Conservation (phyloP, 2,888 invertebrate genomes). For the Boloria selene region DNA sequence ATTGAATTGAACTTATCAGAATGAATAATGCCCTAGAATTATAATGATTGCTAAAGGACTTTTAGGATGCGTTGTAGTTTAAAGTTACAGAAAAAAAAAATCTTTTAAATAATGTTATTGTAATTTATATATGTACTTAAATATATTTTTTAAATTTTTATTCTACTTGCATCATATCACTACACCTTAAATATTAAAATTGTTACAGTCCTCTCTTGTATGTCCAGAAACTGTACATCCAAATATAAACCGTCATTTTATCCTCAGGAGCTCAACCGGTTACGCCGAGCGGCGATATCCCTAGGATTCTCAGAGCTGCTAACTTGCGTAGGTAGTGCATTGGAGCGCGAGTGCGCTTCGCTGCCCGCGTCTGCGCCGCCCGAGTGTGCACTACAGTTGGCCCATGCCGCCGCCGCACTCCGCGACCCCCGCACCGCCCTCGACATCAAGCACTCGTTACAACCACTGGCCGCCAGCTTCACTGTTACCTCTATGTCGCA, state of each 20-base stretch:
- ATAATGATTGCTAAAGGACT: no score
- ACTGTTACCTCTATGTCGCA: constrained; percentile 57
- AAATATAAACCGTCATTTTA: background rate
- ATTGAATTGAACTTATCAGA: no score
- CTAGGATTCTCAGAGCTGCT: constrained; percentile 95
- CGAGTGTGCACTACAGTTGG: constrained; percentile 93
- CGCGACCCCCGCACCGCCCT: constrained; percentile 85
- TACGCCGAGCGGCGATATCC: constrained; percentile 94
- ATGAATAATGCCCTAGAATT: no score
- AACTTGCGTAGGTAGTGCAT: constrained; percentile 91
- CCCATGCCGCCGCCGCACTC: constrained; percentile 92
- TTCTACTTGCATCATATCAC: no score
- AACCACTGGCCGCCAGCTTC: constrained; percentile 63
- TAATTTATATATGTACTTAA: no score
- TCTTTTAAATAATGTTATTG: no score
- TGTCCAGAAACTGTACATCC: background rate
- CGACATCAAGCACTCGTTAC: constrained; percentile 70
- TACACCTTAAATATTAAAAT: no score
- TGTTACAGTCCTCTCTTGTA: no score
- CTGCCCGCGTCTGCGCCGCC: constrained; percentile 90
- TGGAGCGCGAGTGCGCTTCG: constrained; percentile 93
- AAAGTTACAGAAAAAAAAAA: no score
- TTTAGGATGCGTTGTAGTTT: no score
- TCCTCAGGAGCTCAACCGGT: constrained; percentile 92
- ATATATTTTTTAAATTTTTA: no score